Percentiles rank a stretch among this genome's conserved stretches.
These are phyloP conservation scores for Drosophila falleni DNA, from an alignment of 2,888 invertebrate species.

Conservation along the genomic window DNA sequence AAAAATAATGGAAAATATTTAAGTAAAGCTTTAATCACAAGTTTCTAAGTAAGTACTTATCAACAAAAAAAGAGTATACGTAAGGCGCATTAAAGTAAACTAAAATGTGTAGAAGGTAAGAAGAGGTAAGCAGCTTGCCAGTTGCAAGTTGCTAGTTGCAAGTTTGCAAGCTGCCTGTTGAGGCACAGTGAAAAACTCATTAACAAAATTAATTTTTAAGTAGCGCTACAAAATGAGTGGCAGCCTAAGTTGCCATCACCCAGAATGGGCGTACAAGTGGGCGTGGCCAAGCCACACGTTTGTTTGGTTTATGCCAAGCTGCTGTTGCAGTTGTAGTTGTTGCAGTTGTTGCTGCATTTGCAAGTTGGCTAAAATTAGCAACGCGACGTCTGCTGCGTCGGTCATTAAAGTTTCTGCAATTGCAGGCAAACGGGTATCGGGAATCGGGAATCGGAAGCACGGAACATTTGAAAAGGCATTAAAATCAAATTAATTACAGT, in stretches of 20 bases:
- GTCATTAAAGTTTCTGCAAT: conserved; percentile 74
- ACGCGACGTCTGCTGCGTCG: conserved; percentile 57
- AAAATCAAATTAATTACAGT: conserved; percentile 80
- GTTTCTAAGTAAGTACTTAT: not conserved
- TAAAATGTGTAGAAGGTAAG: conserved; percentile 31
- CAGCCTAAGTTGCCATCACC: conserved; percentile 60
- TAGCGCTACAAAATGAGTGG: conserved; percentile 76
- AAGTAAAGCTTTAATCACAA: conserved; percentile 20
- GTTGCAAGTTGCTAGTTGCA: conserved; percentile 46
- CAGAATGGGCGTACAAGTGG: conserved; percentile 19
- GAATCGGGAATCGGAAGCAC: conserved; percentile 9
- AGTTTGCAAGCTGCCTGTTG: conserved; percentile 49
- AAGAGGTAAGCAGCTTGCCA: conserved; percentile 46
- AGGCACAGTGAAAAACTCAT: conserved; percentile 78
- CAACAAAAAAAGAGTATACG: conserved; percentile 20
- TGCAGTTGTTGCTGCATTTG: conserved; percentile 53
- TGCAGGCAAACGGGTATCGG: conserved; percentile 30
- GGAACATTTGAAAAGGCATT: conserved; percentile 74
- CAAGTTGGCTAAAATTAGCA: conserved; percentile 76
- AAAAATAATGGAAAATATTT: conserved; percentile 34
- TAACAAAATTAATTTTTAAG: conserved; percentile 84
- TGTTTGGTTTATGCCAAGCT: conserved; percentile 46
- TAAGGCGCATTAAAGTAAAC: conserved; percentile 34
- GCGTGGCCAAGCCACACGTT: conserved; percentile 57
- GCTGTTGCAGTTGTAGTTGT: conserved; percentile 27